phyloP scores from a whole-genome alignment of 2,888 invertebrate genomes.

The Selenia dentaria region DNA sequence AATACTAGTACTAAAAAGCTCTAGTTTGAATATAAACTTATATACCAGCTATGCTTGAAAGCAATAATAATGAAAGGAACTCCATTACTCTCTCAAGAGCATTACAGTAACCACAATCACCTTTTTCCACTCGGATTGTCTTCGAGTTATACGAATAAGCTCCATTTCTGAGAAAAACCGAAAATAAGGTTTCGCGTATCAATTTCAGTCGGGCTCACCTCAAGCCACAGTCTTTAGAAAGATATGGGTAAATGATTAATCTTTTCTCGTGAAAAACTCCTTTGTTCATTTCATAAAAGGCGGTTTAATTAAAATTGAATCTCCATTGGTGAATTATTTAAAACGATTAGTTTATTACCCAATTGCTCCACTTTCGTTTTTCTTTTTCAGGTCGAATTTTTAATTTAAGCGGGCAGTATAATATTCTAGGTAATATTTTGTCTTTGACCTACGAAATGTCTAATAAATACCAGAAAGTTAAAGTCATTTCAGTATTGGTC shows the following conservation, averaged over 20 bases:
- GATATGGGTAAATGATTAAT: conserved; percentile 12
- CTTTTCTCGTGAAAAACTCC: conserved; percentile 1
- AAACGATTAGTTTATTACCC: background rate
- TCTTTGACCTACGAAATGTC: too few relatives aligned
- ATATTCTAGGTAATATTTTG: too few relatives aligned
- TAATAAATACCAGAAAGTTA: too few relatives aligned
- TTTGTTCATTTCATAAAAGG: background rate
- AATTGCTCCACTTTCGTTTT: background rate
- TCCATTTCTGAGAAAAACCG: conserved; percentile 15
- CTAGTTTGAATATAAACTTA: too few relatives aligned
- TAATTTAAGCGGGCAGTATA: too few relatives aligned
- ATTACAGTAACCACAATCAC: conserved; percentile 5
- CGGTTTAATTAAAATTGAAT: background rate
- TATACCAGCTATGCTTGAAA: too few relatives aligned
- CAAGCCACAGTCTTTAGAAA: conserved; percentile 4
- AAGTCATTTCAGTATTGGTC: too few relatives aligned
- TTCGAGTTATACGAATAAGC: conserved; percentile 21
- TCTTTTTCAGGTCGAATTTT: too few relatives aligned
- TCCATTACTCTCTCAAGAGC: background rate
- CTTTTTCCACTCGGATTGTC: conserved; percentile 21
- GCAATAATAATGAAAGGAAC: background rate
- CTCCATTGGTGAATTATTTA: background rate
- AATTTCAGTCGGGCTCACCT: conserved; percentile 14
- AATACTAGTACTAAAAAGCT: too few relatives aligned
- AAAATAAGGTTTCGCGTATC: conserved; percentile 17